phyloP scores from a whole-genome alignment of 2,797 vertebrate genomes.

The Oceanodroma leucorhoa region DNA sequence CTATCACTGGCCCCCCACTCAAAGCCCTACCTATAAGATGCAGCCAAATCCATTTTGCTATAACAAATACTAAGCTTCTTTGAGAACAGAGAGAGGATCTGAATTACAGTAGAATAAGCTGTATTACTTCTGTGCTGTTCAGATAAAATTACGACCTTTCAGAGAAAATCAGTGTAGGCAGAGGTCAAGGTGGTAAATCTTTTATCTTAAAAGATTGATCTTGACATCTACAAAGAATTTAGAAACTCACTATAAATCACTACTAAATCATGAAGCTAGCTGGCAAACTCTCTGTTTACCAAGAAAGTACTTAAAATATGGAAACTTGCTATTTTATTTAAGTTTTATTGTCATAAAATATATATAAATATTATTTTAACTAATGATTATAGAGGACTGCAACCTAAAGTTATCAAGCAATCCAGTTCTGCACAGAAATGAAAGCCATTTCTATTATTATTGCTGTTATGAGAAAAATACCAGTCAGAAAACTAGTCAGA shows the following conservation, averaged over 20 bases:
- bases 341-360: neutral
- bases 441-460: neutral
- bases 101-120: neutral
- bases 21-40: neutral
- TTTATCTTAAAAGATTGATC: neutral
- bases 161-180: neutral
- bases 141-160: neutral
- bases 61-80: neutral
- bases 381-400: neutral
- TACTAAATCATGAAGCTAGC: neutral
- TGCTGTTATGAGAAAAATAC: neutral
- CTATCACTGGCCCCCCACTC: neutral
- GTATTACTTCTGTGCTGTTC: neutral
- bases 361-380: neutral
- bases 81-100: neutral
- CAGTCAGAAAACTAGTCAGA: neutral
- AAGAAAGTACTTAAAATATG: neutral
- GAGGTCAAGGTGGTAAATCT: neutral
- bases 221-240: neutral
- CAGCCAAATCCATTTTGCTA: neutral
- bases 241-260: neutral
- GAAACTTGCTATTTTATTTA: neutral
- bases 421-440: neutral
- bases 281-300: neutral
- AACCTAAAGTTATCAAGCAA: neutral